Percentiles rank a stretch among this genome's conserved stretches.
These are phyloP conservation scores for Stegastes partitus DNA, from an alignment of 2,113 vertebrate genomes.

Conservation along the genomic window DNA sequence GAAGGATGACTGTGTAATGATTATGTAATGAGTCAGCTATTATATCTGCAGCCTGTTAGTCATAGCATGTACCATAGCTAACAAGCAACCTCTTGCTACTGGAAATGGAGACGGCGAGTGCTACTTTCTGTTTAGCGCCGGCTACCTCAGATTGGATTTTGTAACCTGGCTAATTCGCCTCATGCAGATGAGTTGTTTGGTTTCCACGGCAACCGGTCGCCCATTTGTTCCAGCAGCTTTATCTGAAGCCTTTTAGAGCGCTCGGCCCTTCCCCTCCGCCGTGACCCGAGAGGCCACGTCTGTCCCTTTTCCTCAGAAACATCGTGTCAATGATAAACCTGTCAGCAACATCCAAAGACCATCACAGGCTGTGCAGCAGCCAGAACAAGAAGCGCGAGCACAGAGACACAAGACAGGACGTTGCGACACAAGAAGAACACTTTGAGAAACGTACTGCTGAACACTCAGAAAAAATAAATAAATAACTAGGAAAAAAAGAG, in stretches of 20 bases:
- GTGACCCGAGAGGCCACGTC: slow-evolving; percentile 43
- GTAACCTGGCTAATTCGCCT: slow-evolving; percentile 28
- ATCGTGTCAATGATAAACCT: slow-evolving; percentile 58
- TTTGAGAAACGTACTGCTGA: slow-evolving; percentile 46
- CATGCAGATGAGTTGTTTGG: slow-evolving; percentile 39
- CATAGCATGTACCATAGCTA: neutral
- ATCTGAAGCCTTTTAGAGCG: slow-evolving; percentile 12
- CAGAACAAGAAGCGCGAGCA: slow-evolving; percentile 12
- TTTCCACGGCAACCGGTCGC: slow-evolving; percentile 62
- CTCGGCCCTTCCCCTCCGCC: slow-evolving; percentile 42
- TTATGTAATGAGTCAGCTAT: slow-evolving; percentile 29
- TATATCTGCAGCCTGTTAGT: slow-evolving; percentile 25
- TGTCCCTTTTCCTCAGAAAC: slow-evolving; percentile 36
- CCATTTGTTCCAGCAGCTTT: slow-evolving; percentile 54
- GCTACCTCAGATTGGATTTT: slow-evolving; percentile 2
- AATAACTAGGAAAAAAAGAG: slow-evolving; percentile 5
- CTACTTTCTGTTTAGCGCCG: neutral
- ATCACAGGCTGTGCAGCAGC: slow-evolving; percentile 19
- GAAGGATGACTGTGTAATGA: slow-evolving; percentile 3
- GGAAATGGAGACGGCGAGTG: slow-evolving; percentile 18
- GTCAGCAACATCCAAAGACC: slow-evolving; percentile 37
- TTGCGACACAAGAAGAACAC: slow-evolving; percentile 47
- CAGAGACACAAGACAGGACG: slow-evolving; percentile 34
- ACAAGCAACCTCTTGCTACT: neutral
- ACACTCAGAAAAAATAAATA: slow-evolving; percentile 38